Base-by-base conservation (phyloP, 2,113 vertebrate species). In the Lucifuga dentata region DNA sequence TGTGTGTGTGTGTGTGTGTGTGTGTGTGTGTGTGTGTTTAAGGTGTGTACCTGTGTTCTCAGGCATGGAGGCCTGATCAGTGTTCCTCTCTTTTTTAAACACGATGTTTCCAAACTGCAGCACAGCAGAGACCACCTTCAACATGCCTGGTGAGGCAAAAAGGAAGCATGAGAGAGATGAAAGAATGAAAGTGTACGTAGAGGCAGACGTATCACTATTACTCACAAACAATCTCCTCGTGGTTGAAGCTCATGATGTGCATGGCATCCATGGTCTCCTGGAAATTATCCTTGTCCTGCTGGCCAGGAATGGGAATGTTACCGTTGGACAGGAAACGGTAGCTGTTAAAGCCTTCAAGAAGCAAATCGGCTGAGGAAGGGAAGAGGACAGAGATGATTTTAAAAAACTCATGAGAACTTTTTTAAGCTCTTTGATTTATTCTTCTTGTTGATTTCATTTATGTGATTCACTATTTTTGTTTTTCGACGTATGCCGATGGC, bases 241-340 rank as follows among this genome's bases (percentile, higher is more conserved):
- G 96, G 3, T 94, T 93, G 89, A 99, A 99, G 56, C 97, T 96
- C 98, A 99, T 99, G 73, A 99, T 99, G 69, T 96, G 95, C 98
- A 99, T 99, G 23, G 98, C 97, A 63, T 99, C 98, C 95, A 99
- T 95, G 0, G 98, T 99, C 85, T 99, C 98, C 88, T 99, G 97
- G 51, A 99, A 99, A 83, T 99, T 98, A 41, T 99, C 98, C 76
- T 99, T 99, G 93, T 99, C 98, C 78, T 98, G 97, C 20, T 99
- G 98, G 5, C 98, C 98, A 17, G 98, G 98, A 78, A 99, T 98
- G 40, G 97, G 93, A 73, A 99, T 92, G 84, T 99, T 97, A 48
- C 98, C 98, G 8, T 99, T 99, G 44, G 96, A 98, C 68, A 99
- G 89, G 91, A 99, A 99, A 41, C 95, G 94, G 91, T 99, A 99